Conservation (phyloP, 2,888 invertebrate species). For the Acanthosepion esculentum region DNA sequence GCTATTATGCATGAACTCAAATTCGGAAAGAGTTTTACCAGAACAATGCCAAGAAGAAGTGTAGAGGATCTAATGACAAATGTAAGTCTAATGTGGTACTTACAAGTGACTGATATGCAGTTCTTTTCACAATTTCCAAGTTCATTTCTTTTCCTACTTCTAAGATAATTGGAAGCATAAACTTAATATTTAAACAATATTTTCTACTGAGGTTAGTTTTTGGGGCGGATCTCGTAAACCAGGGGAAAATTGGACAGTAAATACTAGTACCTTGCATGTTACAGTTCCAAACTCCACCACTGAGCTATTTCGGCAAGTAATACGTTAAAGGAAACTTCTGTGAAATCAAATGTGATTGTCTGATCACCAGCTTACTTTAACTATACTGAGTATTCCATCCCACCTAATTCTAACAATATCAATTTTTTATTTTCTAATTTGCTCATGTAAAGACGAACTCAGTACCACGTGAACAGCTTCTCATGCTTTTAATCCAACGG, state of each 20-base stretch:
- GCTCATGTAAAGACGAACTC: not conserved
- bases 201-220: not conserved
- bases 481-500: not conserved
- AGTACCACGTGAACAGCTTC: not conserved
- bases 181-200: too few relatives aligned
- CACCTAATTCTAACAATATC: not conserved
- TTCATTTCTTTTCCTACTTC: too few relatives aligned
- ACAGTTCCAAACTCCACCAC: not conserved
- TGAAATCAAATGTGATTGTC: not conserved
- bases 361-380: not conserved
- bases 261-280: not conserved
- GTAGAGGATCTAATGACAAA: too few relatives aligned
- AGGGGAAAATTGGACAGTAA: too few relatives aligned
- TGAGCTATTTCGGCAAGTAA: not conserved
- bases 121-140: too few relatives aligned
- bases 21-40: too few relatives aligned
- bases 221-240: not conserved
- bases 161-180: too few relatives aligned
- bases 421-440: not conserved
- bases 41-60: too few relatives aligned
- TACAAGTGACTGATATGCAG: too few relatives aligned
- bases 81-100: too few relatives aligned
- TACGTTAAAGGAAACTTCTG: not conserved
- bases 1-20: too few relatives aligned
- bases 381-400: not conserved